Evolutionary conservation across 2,888 invertebrate species (phyloP), one percentile per base, ranked within the genome.

Genomic region (Meliscaeva auricollis): DNA sequence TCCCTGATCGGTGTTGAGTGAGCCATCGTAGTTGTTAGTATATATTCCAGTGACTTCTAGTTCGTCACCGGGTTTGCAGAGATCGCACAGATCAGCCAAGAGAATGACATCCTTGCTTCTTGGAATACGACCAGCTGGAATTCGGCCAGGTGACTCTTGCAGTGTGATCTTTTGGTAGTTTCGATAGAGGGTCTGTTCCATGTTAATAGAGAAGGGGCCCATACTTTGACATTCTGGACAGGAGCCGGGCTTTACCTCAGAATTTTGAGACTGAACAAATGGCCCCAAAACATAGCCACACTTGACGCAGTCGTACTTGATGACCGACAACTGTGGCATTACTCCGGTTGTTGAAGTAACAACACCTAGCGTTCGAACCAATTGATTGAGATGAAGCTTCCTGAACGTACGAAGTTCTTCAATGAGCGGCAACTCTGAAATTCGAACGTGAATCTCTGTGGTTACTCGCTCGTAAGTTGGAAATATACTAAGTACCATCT

Each of bases 41-140:
- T 99, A 99, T 70, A 99, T 96, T 3, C 99, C 99, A 0, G 97
- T 97, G 2, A 98, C 93, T 89, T 98, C 99, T 26, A 99, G 96
- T 92, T 99, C 99, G 91, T 99, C 99, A 0, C 99, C 99, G 0
- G 99, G 99, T 91, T 99, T 99, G 93, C 98, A 99, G 3, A 96
- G 94, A 91, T 99, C 99, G 88, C 99, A 99, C 8, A 99, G 93
- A 93, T 99, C 99, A 0, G 98, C 96, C 35, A 99, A 91, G 64
- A 99, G 93, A 87, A 99, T 96, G 89, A 98, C 97, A 90, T 99
- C 99, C 92, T 99, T 99, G 73, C 98, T 98, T 7, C 99, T 94
- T 0, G 99, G 99, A 76, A 99, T 96, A 44, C 99, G 95, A 8
- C 99, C 99, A 0, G 99, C 98, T 0, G 99, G 98, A 72, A 99